Evolutionary conservation across 1,140 invertebrate genomes (phyloP), one percentile per base, ranked within the genome.

Genomic region (Homarus americanus): DNA sequence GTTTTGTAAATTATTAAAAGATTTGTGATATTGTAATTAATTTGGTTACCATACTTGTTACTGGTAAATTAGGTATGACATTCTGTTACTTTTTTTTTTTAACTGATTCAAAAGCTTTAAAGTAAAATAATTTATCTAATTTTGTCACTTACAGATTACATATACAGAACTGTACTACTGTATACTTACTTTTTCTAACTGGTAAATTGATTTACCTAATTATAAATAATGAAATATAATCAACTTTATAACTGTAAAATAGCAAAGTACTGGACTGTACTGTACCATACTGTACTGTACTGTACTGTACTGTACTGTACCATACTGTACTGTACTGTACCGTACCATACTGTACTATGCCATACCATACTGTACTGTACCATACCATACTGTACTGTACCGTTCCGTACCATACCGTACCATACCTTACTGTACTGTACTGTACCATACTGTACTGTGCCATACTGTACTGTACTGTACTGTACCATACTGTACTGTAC

Each of bases 321-420:
- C 4, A n/a, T 66, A 66, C 63, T 66, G 63, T 66, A 66, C 63
- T 66, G 63, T 66, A 66, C 63, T 66, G 63, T 66, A 66, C 63
- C 4, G 63, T 66, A 32, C 28, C 28, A n/a, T 66, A 32, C 28
- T 66, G 63, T 66, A 66, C 28, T 66, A n/a, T 66, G 28, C 63
- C 28, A n/a, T n/a, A n/a, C 2, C 10, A 5, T 66, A 32, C 63
- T 66, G 63, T 66, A 66, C 63, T 66, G 63, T 66, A 66, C 63
- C 28, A n/a, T 66, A 66, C 63, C 28, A n/a, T 66, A 66, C 63
- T 66, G 63, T 66, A 66, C 63, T 66, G 63, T 66, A 66, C 63
- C 28, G 63, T 66, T 28, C 63, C 28, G 63, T 66, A 20, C 63
- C 28, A n/a, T 66, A 32, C 28, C 28, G 63, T 66, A 32, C 63